Base-by-base conservation (phyloP, 2,797 vertebrate species). In the Anguilla megastoma region DNA sequence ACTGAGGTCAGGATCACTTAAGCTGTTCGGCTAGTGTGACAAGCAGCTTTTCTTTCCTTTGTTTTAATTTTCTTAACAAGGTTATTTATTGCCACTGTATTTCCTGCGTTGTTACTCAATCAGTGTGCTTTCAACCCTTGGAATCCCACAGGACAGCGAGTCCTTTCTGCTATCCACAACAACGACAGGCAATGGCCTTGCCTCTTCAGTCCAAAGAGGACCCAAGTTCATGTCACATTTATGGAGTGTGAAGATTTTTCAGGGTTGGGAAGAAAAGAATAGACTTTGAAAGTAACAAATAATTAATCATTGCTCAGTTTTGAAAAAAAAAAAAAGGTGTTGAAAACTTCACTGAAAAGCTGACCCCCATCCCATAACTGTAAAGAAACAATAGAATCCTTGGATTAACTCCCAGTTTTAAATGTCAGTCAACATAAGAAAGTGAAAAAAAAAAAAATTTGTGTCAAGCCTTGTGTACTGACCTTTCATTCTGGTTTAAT, bases 311-410 rank as follows among this genome's bases (percentile, higher is more conserved):
- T 52, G 5, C 50, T 12, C 54, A 60, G 66, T 60, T 85, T 30
- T 54, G 50, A 36, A 18, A 56, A 86, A 85, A 88, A 36, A 21
- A 56, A 86, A 85, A 88, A 58, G 30, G 30, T 66, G 36, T 74
- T 88, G 84, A 88, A 63, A 82, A 88, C 27, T 88, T 69, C 66
- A 66, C 52, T 56, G 36, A 63, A 82, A 63, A 33, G 18, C 41
- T 48, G 4, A 5, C 58, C 33, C 84, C 24, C 33, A 71, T 16
- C 74, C 63, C 48, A n/a, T 84, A 86, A 88, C 58, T 56, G 12
- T 74, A 58, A 18, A 82, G 52, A 41, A 56, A 69, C 63, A 86
- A 86, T 21, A 80, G 63, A 86, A 63, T 33, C 41, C 33, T 86
- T 86, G 88, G 88, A 80, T 14, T 21, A 50, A 63, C 60, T 66